These are phyloP conservation scores for Hemaris fuciformis DNA, from an alignment of 2,888 invertebrate species.

Conservation along the genomic window DNA sequence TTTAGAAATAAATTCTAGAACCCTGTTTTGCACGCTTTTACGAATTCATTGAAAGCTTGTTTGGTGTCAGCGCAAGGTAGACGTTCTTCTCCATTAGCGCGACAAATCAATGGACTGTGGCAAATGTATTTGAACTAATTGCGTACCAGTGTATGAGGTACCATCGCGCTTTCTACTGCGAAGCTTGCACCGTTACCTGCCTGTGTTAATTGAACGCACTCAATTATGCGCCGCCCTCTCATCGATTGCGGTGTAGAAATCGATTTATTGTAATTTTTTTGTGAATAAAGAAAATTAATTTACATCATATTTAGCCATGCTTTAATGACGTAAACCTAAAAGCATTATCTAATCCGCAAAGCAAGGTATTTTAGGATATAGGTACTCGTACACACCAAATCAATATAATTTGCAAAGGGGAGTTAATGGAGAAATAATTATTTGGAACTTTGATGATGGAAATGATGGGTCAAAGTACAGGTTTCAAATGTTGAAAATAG, in stretches of 20 bases:
- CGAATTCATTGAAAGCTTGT: background rate
- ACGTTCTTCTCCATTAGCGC: constrained; percentile 5
- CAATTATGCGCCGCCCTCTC: background rate
- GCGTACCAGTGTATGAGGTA: background rate
- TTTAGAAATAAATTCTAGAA: background rate
- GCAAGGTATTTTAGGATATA: no score
- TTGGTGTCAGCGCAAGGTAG: background rate
- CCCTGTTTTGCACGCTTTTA: background rate
- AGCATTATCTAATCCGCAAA: no score
- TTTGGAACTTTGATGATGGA: no score
- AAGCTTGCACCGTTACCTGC: background rate
- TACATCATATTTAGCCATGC: background rate
- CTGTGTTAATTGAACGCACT: constrained; percentile 1
- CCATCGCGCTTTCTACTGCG: background rate
- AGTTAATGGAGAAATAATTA: no score
- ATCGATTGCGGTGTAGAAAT: constrained; percentile 1
- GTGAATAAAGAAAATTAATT: background rate
- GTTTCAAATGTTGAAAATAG: no score
- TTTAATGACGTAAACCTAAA: no score
- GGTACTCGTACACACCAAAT: no score
- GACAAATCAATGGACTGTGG: background rate
- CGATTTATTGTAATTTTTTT: background rate
- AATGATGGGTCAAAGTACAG: no score
- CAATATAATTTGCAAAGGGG: no score
- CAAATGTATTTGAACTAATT: background rate